Conservation (phyloP, 2,113 vertebrate genomes). For the Epinephelus moara region DNA sequence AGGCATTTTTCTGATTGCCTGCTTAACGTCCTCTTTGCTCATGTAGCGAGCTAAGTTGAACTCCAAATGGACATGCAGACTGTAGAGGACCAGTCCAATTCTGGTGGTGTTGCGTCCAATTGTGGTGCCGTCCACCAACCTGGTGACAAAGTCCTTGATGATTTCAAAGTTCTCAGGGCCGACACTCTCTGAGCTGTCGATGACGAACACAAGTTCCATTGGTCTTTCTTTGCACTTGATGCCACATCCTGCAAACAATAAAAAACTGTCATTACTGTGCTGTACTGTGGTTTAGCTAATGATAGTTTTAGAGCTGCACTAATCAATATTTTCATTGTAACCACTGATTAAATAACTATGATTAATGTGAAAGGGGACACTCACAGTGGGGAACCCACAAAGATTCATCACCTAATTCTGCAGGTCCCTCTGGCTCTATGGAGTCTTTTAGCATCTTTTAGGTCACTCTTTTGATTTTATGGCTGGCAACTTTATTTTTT, state of each 20-base stretch:
- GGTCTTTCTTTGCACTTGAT: conserved; percentile 94
- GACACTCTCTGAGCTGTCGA: conserved; percentile 95
- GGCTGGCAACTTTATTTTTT: no score
- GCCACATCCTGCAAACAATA: conserved; percentile 87
- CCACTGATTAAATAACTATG: not conserved
- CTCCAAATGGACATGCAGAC: conserved; percentile 89
- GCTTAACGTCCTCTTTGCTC: conserved; percentile 89
- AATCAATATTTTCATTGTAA: not conserved
- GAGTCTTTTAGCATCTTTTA: no score
- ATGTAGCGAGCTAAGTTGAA: conserved; percentile 88
- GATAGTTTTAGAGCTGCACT: not conserved
- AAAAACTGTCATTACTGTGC: not conserved
- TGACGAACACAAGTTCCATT: conserved; percentile 95
- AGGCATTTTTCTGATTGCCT: conserved; percentile 88
- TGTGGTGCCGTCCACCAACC: conserved; percentile 91
- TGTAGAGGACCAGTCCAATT: conserved; percentile 92
- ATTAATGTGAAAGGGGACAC: not conserved
- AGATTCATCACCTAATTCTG: not conserved
- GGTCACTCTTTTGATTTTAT: no score
- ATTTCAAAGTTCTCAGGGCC: conserved; percentile 95
- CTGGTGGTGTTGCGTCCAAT: conserved; percentile 91
- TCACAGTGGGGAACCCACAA: not conserved
- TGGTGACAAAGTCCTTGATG: conserved; percentile 93
- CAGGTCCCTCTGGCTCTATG: not conserved
- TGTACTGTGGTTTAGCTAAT: not conserved